Evolutionary conservation across 1,140 invertebrate genomes (phyloP).

Genomic region (Hyposmocoma kahamanoa): DNA sequence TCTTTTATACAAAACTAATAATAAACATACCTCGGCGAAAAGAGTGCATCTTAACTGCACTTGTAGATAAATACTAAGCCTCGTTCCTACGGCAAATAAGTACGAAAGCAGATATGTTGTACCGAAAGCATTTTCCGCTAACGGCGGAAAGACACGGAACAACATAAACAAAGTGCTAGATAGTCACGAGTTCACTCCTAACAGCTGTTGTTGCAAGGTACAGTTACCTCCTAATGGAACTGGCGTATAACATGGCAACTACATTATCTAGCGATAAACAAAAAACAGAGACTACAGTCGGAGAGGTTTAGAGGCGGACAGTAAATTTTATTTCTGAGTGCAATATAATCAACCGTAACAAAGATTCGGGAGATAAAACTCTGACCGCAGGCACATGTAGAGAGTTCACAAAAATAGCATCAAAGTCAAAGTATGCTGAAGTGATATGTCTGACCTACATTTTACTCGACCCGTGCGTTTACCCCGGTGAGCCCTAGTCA

Average conservation of each 20-base stretch:
- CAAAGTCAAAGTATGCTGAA: conserved; percentile 33
- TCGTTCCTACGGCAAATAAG: conserved; percentile 17
- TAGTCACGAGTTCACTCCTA: conserved; percentile 4
- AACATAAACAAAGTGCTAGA: conserved; percentile 7
- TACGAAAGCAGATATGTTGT: conserved; percentile 11
- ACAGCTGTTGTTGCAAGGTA: background rate
- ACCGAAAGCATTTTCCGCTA: conserved; percentile 20
- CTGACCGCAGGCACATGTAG: conserved; percentile 48
- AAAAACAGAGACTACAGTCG: background rate
- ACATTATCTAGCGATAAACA: conserved; percentile 2
- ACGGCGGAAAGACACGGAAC: conserved; percentile 21
- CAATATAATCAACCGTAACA: conserved; percentile 27
- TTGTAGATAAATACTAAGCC: conserved; percentile 2
- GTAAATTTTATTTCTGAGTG: conserved; percentile 22
- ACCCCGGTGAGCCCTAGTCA: conserved; percentile 15
- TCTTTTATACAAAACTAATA: background rate
- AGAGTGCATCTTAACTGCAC: conserved; percentile 1
- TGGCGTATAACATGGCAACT: background rate
- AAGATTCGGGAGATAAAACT: conserved; percentile 35
- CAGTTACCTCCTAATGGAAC: conserved; percentile 3
- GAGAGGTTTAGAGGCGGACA: background rate
- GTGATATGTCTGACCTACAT: conserved; percentile 53
- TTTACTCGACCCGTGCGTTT: conserved; percentile 18
- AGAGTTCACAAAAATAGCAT: conserved; percentile 61
- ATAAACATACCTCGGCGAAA: too few relatives aligned